phyloP scores from a whole-genome alignment of 2,888 invertebrate genomes.

The Drosophila maculinotata region DNA sequence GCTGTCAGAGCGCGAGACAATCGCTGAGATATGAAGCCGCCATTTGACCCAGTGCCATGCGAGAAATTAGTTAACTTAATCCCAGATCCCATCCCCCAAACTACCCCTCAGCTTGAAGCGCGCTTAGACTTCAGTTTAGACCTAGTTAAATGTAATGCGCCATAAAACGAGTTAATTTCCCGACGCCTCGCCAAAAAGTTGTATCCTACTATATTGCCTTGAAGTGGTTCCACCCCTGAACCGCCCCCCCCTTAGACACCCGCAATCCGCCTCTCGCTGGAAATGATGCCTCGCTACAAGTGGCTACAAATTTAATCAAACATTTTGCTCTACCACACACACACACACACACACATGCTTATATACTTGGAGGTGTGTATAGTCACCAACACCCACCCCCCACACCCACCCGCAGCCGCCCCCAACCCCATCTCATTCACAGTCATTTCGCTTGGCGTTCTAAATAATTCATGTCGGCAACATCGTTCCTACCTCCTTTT shows the following conservation, averaged over 20 bases:
- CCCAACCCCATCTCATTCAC: conserved; percentile 6
- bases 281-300: conserved; percentile 40
- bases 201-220: background rate
- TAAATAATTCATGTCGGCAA: conserved; percentile 77
- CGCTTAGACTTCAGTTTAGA: conserved; percentile 8
- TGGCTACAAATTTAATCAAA: conserved; percentile 77
- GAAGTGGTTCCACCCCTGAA: background rate
- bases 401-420: background rate
- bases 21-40: conserved; percentile 50
- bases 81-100: background rate
- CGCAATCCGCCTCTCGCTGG: background rate
- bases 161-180: conserved; percentile 77
- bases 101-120: background rate
- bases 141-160: conserved; percentile 53
- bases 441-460: conserved; percentile 56
- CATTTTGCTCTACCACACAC: conserved; percentile 25
- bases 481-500: conserved; percentile 63
- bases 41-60: conserved; percentile 47
- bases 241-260: background rate
- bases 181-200: conserved; percentile 40
- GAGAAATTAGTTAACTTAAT: conserved; percentile 39
- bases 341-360: conserved; percentile 6
- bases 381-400: background rate
- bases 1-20: conserved; percentile 58
- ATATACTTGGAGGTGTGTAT: conserved; percentile 5